Conservation (phyloP, 2,113 vertebrate genomes). For the Phylloscopus trochiloides region DNA sequence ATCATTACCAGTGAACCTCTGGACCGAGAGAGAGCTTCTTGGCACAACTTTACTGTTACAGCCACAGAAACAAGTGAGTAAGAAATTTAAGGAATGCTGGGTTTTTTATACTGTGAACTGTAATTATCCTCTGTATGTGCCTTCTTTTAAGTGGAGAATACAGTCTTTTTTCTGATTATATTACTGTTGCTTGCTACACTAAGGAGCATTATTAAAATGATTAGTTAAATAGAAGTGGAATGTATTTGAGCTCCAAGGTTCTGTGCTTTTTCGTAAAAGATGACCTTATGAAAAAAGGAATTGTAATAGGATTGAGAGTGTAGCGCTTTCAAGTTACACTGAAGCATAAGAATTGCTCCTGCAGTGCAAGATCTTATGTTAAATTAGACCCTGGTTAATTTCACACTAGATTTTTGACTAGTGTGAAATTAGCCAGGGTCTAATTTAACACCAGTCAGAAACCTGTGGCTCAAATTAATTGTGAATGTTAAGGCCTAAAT, state of each 20-base stretch:
- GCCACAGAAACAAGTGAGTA: slow-evolving; percentile 89
- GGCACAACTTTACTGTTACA: slow-evolving; percentile 88
- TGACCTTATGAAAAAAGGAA: slow-evolving; percentile 9
- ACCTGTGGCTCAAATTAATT: slow-evolving; percentile 37
- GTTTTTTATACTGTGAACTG: background rate
- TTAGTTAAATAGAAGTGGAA: slow-evolving; percentile 10
- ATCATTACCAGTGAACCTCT: slow-evolving; percentile 76
- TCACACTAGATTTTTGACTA: slow-evolving; percentile 39
- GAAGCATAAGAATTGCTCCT: background rate
- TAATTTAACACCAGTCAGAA: slow-evolving; percentile 58
- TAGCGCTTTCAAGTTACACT: background rate
- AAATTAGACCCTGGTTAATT: slow-evolving; percentile 40
- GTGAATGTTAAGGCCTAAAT: background rate
- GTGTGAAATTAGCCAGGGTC: slow-evolving; percentile 37
- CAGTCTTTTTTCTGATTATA: background rate
- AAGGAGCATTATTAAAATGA: slow-evolving; percentile 34
- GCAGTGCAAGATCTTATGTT: slow-evolving; percentile 33
- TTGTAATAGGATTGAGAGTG: background rate
- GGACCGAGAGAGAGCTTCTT: slow-evolving; percentile 84
- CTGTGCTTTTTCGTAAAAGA: slow-evolving; percentile 42
- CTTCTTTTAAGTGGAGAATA: background rate
- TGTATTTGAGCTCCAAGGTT: slow-evolving; percentile 11
- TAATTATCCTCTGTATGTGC: slow-evolving; percentile 11
- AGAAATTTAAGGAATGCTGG: background rate
- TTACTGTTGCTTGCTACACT: background rate